Percentiles rank a stretch among this genome's conserved stretches.
phyloP scores from a whole-genome alignment of 2,797 vertebrate genomes.

The Kryptopterus vitreolus region DNA sequence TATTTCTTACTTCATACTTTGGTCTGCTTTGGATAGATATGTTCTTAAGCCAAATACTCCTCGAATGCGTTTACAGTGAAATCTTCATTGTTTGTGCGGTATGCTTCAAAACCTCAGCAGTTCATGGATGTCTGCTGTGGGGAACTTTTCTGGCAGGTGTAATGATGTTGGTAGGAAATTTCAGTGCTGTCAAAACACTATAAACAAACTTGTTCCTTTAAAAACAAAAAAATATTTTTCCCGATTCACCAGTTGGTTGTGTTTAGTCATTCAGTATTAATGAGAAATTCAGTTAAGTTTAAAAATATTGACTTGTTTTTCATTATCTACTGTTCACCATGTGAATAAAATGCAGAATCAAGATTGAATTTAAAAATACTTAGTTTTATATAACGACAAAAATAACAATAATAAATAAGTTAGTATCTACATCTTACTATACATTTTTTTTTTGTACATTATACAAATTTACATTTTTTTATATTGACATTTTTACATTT shows the following conservation, averaged over 20 bases:
- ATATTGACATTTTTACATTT: slow-evolving; percentile 83
- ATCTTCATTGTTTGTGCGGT: neutral
- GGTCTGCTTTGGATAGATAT: neutral
- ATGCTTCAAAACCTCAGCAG: neutral
- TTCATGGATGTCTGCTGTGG: neutral
- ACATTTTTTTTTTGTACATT: slow-evolving; percentile 83
- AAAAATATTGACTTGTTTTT: neutral
- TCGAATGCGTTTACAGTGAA: neutral
- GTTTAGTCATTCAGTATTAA: neutral
- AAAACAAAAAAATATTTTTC: neutral
- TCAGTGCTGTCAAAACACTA: neutral
- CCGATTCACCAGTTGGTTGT: neutral
- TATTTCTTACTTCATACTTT: neutral
- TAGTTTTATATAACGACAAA: slow-evolving; percentile 68
- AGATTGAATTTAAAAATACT: slow-evolving; percentile 65
- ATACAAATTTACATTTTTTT: slow-evolving; percentile 83
- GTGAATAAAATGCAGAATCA: slow-evolving; percentile 4
- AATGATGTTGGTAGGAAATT: neutral
- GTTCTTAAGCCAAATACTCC: no score
- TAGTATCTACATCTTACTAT: slow-evolving; percentile 95
- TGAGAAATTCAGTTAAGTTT: neutral
- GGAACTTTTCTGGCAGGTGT: neutral
- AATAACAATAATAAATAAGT: slow-evolving; percentile 84
- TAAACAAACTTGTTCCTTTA: neutral
- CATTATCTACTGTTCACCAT: neutral